A percentile compares a stretch with the other conserved stretches of the same genome.
Conservation (phyloP, 1,140 invertebrate genomes). For the Saccostrea echinata region DNA sequence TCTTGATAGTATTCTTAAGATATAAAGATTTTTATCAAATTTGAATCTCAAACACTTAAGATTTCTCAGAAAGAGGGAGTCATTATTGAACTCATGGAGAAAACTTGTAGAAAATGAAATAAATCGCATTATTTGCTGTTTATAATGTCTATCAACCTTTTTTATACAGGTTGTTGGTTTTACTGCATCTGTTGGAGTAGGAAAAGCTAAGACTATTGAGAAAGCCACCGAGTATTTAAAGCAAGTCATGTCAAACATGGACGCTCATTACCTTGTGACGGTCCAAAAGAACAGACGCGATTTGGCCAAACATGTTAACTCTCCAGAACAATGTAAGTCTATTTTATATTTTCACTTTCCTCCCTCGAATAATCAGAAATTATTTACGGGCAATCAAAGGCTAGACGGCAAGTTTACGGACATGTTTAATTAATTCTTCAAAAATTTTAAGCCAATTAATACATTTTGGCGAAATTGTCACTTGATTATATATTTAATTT, state of each 20-base stretch:
- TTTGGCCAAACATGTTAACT: background rate
- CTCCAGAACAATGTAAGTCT: background rate
- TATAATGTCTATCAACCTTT: background rate
- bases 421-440: background rate
- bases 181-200: constrained; percentile 79
- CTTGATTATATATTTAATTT: background rate
- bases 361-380: too few relatives aligned
- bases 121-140: background rate
- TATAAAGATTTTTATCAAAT: background rate
- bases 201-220: constrained; percentile 68
- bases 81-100: background rate
- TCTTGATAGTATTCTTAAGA: background rate
- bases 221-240: constrained; percentile 69
- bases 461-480: background rate
- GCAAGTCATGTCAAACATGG: constrained; percentile 74
- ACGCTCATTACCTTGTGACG: constrained; percentile 56
- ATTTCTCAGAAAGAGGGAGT: background rate
- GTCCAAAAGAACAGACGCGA: background rate
- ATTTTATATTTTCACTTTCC: background rate
- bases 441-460: background rate
- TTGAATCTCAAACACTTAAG: background rate
- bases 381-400: too few relatives aligned
- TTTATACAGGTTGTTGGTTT: constrained; percentile 76
- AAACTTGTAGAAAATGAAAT: background rate
- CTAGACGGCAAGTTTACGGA: background rate